Conservation (phyloP, 2,888 invertebrate species). For the Euzophera pinguis region DNA sequence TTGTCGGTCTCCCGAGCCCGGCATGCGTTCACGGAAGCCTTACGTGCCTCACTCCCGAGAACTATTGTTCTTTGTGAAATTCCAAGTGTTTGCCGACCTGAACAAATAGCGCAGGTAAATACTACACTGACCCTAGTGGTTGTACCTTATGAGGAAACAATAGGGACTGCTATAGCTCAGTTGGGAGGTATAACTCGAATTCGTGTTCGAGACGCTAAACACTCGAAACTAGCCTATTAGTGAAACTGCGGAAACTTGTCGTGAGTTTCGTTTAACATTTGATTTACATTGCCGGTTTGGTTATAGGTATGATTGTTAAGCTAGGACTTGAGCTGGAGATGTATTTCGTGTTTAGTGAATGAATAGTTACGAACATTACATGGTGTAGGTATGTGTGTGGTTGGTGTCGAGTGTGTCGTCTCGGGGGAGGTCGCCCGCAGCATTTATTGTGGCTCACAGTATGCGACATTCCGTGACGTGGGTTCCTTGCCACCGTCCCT, state of each 20-base stretch:
- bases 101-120: slow-evolving; percentile 48
- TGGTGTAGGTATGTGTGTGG: slow-evolving; percentile 18
- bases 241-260: slow-evolving; percentile 15
- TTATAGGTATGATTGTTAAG: neutral
- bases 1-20: neutral
- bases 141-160: slow-evolving; percentile 19
- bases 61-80: slow-evolving; percentile 41
- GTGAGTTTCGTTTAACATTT: neutral
- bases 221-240: slow-evolving; percentile 33
- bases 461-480: neutral
- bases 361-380: neutral
- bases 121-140: neutral
- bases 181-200: slow-evolving; percentile 41
- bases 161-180: slow-evolving; percentile 25
- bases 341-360: neutral
- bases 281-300: slow-evolving; percentile 15
- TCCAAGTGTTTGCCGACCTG: slow-evolving; percentile 38
- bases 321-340: neutral
- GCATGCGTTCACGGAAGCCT: slow-evolving; percentile 1
- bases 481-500: no score
- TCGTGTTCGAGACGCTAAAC: slow-evolving; percentile 56
- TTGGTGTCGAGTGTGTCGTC: slow-evolving; percentile 35
- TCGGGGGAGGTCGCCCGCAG: slow-evolving; percentile 42
- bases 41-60: slow-evolving; percentile 21
- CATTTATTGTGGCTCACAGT: neutral